phyloP scores from a whole-genome alignment of 1,140 invertebrate genomes.

The Bombus confusus region DNA sequence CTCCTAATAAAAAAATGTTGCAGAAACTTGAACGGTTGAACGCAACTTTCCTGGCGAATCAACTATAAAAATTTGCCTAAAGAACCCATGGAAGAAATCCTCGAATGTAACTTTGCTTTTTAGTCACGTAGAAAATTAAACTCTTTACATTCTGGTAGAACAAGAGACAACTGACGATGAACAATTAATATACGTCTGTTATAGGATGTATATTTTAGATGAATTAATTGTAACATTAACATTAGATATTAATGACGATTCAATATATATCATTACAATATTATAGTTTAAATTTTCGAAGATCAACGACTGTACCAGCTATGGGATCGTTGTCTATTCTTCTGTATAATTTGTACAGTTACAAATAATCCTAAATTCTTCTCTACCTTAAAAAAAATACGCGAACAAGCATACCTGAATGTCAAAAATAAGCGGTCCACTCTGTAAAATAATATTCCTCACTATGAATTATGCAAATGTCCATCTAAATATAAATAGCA shows the following conservation, averaged over 20 bases:
- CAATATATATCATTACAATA: neutral
- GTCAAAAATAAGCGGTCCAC: fast-evolving
- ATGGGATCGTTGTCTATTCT: neutral
- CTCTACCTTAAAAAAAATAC: no score
- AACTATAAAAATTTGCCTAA: neutral
- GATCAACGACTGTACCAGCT: no score
- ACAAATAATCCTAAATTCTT: neutral
- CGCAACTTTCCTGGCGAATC: neutral
- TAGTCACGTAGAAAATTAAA: neutral
- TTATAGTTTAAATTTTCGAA: neutral
- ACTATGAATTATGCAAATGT: no score
- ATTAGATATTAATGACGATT: neutral
- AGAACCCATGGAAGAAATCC: neutral
- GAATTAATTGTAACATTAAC: neutral
- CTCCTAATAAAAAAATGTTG: neutral
- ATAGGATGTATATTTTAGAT: neutral
- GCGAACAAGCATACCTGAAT: no score
- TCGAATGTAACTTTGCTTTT: neutral
- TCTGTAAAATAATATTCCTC: no score
- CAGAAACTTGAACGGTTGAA: neutral
- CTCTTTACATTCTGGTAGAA: neutral
- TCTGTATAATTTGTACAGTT: neutral
- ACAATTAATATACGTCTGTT: no score
- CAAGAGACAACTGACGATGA: no score
- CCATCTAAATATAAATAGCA: no score